phyloP scores from a whole-genome alignment of 2,888 invertebrate genomes.

The Pantelozetes paolii region DNA sequence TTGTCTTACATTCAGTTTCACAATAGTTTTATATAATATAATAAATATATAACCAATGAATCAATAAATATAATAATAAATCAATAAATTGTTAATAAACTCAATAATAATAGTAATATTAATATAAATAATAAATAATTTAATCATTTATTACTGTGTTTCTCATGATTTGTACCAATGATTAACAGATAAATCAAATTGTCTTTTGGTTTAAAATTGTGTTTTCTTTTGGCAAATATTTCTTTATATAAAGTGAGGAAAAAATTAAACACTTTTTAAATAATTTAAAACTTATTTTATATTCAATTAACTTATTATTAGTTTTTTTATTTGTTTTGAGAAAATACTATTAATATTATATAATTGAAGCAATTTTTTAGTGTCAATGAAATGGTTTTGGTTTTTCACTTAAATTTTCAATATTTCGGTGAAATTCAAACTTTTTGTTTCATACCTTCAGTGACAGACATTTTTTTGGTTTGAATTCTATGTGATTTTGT shows the following conservation, averaged over 20 bases:
- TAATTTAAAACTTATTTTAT: not conserved
- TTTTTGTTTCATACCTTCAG: not conserved
- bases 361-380: slow-evolving; percentile 17
- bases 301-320: not conserved
- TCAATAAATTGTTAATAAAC: slow-evolving; percentile 14
- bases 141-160: slow-evolving; percentile 15
- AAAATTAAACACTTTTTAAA: not conserved
- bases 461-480: not conserved
- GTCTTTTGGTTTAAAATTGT: slow-evolving; percentile 4
- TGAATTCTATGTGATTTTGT: not conserved
- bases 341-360: not conserved
- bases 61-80: not conserved
- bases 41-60: not conserved
- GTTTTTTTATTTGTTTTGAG: not conserved
- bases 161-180: slow-evolving; percentile 23
- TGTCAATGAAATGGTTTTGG: not conserved
- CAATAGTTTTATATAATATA: not conserved
- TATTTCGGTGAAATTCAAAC: not conserved
- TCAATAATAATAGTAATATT: slow-evolving; percentile 10
- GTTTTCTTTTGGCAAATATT: slow-evolving; percentile 13
- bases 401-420: no score
- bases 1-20: not conserved
- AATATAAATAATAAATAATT: slow-evolving; percentile 2
- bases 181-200: slow-evolving; percentile 28
- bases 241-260: not conserved